Evolutionary conservation across 2,113 vertebrate species (phyloP).

Genomic region (Leiothrix lutea): DNA sequence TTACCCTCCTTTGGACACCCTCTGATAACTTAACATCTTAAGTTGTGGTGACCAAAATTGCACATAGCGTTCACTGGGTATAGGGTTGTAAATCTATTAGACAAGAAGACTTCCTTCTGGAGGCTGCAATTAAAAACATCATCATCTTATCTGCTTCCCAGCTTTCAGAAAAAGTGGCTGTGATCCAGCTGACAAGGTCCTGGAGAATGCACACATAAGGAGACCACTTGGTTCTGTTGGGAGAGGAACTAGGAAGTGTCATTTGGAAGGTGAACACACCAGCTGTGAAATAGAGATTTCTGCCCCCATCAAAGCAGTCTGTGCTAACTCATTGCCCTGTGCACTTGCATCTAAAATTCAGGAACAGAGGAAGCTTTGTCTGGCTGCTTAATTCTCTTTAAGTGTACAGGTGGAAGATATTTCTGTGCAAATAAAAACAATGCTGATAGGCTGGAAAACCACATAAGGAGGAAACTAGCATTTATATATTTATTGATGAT

Average conservation of each 20-base stretch:
- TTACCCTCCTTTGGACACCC: neutral
- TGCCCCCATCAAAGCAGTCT: neutral
- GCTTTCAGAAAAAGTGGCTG: neutral
- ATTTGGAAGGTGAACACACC: neutral
- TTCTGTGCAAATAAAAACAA: neutral
- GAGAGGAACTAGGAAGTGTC: neutral
- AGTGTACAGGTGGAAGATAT: neutral
- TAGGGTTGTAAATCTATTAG: neutral
- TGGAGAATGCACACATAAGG: neutral
- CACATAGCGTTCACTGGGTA: neutral
- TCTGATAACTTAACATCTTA: neutral
- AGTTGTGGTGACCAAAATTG: neutral
- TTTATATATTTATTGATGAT: neutral
- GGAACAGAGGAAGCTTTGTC: neutral
- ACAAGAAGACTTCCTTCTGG: neutral
- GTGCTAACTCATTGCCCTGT: neutral
- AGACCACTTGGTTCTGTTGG: neutral
- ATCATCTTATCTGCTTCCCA: neutral
- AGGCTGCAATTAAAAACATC: neutral
- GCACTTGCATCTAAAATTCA: neutral
- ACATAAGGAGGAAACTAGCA: neutral
- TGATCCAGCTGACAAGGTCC: neutral
- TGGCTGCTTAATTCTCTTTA: neutral
- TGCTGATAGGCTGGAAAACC: neutral
- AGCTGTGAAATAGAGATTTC: neutral